These are phyloP conservation scores for Florisuga fusca DNA, from an alignment of 2,797 vertebrate species.

Conservation along the genomic window DNA sequence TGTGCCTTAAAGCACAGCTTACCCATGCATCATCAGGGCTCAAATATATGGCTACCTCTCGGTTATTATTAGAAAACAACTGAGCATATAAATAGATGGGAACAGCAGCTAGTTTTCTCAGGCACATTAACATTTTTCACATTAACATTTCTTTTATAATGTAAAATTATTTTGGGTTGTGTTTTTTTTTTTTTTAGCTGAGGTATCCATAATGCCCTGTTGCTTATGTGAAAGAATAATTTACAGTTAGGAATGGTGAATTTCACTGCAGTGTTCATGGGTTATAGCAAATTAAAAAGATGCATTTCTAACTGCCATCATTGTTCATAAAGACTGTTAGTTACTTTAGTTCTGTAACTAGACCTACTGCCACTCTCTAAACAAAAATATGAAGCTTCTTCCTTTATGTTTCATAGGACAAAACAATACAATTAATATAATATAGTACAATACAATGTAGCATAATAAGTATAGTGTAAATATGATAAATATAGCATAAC, in stretches of 20 bases:
- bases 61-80: background rate
- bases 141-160: background rate
- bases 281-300: background rate
- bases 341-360: background rate
- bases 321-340: background rate
- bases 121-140: background rate
- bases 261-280: background rate
- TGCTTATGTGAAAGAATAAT: background rate
- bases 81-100: background rate
- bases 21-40: background rate
- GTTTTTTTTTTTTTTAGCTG: background rate
- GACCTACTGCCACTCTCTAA: background rate
- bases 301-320: background rate
- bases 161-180: background rate
- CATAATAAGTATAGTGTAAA: too few relatives aligned
- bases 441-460: too few relatives aligned
- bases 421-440: too few relatives aligned
- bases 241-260: background rate
- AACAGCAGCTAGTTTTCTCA: background rate
- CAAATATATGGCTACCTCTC: background rate
- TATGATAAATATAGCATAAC: too few relatives aligned
- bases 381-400: background rate
- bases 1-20: background rate
- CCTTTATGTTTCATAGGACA: background rate
- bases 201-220: background rate